Percentiles rank a stretch among this genome's conserved stretches.
Conservation (phyloP, 2,888 invertebrate genomes). For the Ceratothoa steindachneri region DNA sequence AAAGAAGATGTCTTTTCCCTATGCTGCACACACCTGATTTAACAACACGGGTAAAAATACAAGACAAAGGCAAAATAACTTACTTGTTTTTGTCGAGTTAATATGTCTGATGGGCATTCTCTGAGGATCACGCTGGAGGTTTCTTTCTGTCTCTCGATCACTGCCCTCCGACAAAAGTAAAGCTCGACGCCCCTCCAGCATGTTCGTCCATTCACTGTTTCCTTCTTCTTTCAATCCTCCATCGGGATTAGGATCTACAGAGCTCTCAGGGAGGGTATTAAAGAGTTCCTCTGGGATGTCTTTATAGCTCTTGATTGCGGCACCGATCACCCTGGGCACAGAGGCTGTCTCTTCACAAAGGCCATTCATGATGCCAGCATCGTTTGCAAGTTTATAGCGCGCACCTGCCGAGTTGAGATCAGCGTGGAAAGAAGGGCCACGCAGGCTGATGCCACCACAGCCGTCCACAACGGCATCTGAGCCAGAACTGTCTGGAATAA, state of each 20-base stretch:
- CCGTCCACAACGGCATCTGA: neutral
- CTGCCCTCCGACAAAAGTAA: neutral
- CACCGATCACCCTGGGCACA: constrained; percentile 29
- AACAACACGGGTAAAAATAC: too few relatives aligned
- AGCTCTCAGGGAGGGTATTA: constrained; percentile 37
- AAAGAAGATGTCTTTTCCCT: too few relatives aligned
- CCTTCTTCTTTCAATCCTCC: neutral
- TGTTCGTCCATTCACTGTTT: constrained; percentile 22
- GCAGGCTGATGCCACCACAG: neutral
- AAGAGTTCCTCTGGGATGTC: constrained; percentile 41
- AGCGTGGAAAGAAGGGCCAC: neutral
- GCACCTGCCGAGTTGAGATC: neutral
- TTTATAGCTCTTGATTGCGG: constrained; percentile 27
- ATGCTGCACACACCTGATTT: too few relatives aligned
- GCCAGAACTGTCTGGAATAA: constrained; percentile 7
- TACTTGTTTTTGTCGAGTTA: too few relatives aligned
- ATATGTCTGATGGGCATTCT: too few relatives aligned
- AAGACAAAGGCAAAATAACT: too few relatives aligned
- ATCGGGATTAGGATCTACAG: constrained; percentile 34
- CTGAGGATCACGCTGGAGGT: too few relatives aligned
- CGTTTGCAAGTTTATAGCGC: neutral
- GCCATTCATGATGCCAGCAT: neutral
- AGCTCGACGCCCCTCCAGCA: constrained; percentile 24
- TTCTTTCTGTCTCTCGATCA: neutral
- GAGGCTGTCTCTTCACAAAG: neutral